Conservation (phyloP, 2,888 invertebrate genomes). For the Acleris sparsana region DNA sequence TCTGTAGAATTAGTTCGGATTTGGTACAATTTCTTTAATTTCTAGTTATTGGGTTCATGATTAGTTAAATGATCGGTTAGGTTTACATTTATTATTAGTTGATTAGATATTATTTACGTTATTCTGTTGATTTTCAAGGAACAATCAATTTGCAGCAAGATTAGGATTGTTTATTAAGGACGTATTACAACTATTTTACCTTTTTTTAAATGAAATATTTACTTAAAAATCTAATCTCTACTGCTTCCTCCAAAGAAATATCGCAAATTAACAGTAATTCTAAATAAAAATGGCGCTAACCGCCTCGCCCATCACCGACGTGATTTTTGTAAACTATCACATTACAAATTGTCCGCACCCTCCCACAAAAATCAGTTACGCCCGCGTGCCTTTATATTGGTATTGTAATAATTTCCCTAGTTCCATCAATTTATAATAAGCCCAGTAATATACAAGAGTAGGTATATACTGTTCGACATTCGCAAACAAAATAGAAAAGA, state of each 20-base stretch:
- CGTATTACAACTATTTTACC: no score
- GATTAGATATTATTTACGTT: no score
- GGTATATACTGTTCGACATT: no score
- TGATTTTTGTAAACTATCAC: slow-evolving; percentile 36
- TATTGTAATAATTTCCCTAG: slow-evolving; percentile 32
- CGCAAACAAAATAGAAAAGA: no score
- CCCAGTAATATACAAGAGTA: no score
- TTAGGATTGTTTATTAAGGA: no score
- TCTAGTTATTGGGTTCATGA: no score
- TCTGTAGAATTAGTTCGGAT: background rate
- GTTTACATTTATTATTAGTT: no score
- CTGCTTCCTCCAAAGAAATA: background rate
- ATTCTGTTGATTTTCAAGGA: no score
- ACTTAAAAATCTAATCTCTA: background rate
- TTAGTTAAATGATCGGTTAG: no score
- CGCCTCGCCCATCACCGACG: slow-evolving; percentile 28
- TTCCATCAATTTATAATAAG: slow-evolving; percentile 13
- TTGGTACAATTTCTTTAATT: background rate
- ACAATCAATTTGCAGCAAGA: no score
- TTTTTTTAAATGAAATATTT: no score
- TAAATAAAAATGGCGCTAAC: slow-evolving; percentile 15
- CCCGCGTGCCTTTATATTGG: slow-evolving; percentile 32
- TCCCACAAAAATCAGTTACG: slow-evolving; percentile 31
- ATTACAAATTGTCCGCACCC: slow-evolving; percentile 35
- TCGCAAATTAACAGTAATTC: slow-evolving; percentile 5